Evolutionary conservation across 2,888 invertebrate species (phyloP).

Genomic region (Cantharis rufa): DNA sequence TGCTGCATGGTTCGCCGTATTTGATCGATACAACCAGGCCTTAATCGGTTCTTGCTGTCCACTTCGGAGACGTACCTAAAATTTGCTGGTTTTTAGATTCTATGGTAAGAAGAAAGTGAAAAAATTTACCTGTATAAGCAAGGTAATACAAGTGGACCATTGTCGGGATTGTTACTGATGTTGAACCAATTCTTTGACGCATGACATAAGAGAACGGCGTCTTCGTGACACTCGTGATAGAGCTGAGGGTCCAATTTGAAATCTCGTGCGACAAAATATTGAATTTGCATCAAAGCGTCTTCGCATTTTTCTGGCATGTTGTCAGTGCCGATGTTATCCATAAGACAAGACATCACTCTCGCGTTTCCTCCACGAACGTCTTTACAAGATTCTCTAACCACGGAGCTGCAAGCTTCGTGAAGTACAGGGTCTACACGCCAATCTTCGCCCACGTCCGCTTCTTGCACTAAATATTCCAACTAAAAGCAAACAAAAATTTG

Average conservation of each 20-base stretch:
- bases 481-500: constrained; percentile 45
- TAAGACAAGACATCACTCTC: constrained; percentile 88
- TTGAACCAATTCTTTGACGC: constrained; percentile 78
- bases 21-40: constrained; percentile 71
- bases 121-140: constrained; percentile 75
- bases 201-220: constrained; percentile 82
- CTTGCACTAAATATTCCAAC: constrained; percentile 80
- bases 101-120: too few relatives aligned
- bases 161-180: constrained; percentile 70
- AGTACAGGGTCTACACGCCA: constrained; percentile 94
- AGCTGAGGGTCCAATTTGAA: constrained; percentile 90
- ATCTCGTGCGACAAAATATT: constrained; percentile 95
- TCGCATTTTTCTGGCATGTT: constrained; percentile 90
- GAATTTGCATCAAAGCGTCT: constrained; percentile 89
- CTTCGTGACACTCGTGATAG: constrained; percentile 84
- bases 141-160: constrained; percentile 83
- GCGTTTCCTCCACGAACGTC: constrained; percentile 77
- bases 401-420: constrained; percentile 81
- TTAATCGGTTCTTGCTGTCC: constrained; percentile 56
- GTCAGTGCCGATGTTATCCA: constrained; percentile 86
- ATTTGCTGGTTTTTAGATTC: too few relatives aligned
- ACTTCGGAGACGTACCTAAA: constrained; percentile 63
- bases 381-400: constrained; percentile 78
- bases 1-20: constrained; percentile 91
- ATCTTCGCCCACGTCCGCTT: constrained; percentile 92